Evolutionary conservation across 2,888 invertebrate species (phyloP).

Genomic region (Portevinia maculata): DNA sequence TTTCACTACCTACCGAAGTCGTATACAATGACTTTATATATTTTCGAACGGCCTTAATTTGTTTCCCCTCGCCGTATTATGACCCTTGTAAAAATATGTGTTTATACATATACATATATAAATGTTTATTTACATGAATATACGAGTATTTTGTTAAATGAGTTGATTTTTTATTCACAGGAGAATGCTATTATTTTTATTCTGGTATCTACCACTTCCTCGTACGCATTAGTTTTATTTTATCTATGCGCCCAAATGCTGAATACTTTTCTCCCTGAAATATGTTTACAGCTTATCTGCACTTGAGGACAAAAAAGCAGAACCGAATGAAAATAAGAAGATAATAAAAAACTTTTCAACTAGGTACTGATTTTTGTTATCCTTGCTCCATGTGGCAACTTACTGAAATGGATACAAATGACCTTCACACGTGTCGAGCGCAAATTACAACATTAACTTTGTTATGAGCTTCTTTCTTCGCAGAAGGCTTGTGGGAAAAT

Average conservation of each 20-base stretch:
- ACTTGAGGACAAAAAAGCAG: not conserved
- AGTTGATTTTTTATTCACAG: slow-evolving; percentile 6
- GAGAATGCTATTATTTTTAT: slow-evolving; percentile 20
- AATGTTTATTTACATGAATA: no score
- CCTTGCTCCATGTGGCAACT: not conserved
- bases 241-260: slow-evolving; percentile 42
- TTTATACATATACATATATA: no score
- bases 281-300: slow-evolving; percentile 38
- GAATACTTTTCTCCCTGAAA: slow-evolving; percentile 31
- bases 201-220: slow-evolving; percentile 30
- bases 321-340: not conserved
- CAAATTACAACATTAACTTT: slow-evolving; percentile 41
- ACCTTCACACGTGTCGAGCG: slow-evolving; percentile 31
- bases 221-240: slow-evolving; percentile 43
- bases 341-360: not conserved
- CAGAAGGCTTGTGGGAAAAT: no score
- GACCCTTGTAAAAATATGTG: no score
- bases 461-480: not conserved
- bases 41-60: slow-evolving; percentile 28
- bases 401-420: slow-evolving; percentile 43
- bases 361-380: not conserved
- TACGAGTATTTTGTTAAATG: not conserved
- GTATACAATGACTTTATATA: slow-evolving; percentile 56
- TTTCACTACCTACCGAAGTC: slow-evolving; percentile 43
- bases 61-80: no score